These are phyloP conservation scores for Coelopa frigida DNA, from an alignment of 1,140 invertebrate genomes.

Conservation along the genomic window DNA sequence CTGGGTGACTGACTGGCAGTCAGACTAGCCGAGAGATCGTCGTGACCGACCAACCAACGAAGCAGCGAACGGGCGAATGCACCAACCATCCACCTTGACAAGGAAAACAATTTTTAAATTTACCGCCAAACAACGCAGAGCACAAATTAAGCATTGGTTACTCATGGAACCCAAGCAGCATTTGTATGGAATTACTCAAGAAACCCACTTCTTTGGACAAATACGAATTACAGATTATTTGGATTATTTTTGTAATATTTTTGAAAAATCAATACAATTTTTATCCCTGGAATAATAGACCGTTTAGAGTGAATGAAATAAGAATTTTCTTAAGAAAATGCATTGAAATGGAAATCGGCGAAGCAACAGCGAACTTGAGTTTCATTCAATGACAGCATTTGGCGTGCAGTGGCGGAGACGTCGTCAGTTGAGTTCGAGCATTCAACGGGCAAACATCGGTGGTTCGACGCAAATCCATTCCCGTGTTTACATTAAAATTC, in stretches of 20 bases:
- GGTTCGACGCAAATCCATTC: conserved; percentile 14
- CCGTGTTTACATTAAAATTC: not conserved
- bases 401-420: conserved; percentile 23
- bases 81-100: no score
- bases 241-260: conserved; percentile 8
- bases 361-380: no score
- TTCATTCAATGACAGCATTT: no score
- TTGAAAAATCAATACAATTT: conserved; percentile 18
- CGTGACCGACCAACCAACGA: no score
- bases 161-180: conserved; percentile 42
- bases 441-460: conserved; percentile 42
- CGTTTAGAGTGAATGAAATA: conserved; percentile 20
- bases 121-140: conserved; percentile 31
- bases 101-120: conserved; percentile 42
- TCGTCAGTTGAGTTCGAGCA: conserved; percentile 40
- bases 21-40: no score
- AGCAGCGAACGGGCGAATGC: no score
- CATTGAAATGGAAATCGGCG: no score
- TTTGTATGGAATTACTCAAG: conserved; percentile 44
- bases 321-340: no score
- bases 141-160: conserved; percentile 24
- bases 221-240: conserved; percentile 27
- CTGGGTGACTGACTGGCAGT: no score
- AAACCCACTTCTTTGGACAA: conserved; percentile 41
- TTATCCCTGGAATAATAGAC: conserved; percentile 12